phyloP scores from a whole-genome alignment of 2,888 invertebrate genomes.

The Standfussiana lucernea region DNA sequence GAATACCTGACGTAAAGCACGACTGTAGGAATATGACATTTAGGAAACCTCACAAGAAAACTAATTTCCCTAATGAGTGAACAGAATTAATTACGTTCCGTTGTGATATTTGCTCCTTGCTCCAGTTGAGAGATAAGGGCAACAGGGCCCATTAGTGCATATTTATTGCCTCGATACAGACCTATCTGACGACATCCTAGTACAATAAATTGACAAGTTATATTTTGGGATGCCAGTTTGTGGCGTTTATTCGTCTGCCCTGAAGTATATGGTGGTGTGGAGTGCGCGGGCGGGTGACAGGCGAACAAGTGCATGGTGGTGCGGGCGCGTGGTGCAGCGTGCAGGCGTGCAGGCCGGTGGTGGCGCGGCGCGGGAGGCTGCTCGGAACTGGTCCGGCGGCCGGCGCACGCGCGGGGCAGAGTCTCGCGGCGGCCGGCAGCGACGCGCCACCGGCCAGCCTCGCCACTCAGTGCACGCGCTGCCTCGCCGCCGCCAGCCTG shows the following conservation, averaged over 20 bases:
- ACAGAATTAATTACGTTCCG: constrained; percentile 51
- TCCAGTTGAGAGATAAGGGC: constrained; percentile 58
- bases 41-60: constrained; percentile 39
- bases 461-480: constrained; percentile 87
- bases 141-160: constrained; percentile 64
- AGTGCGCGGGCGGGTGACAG: constrained; percentile 40
- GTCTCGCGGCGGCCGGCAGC: constrained; percentile 78
- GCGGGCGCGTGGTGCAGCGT: constrained; percentile 38
- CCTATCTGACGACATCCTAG: constrained; percentile 60
- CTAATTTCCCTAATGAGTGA: constrained; percentile 55
- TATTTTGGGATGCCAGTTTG: constrained; percentile 52
- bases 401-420: constrained; percentile 87
- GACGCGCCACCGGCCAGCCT: constrained; percentile 77
- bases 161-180: constrained; percentile 65
- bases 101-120: constrained; percentile 58
- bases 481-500: constrained; percentile 86
- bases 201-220: constrained; percentile 61
- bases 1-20: constrained; percentile 29
- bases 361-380: constrained; percentile 80
- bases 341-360: constrained; percentile 45
- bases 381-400: constrained; percentile 87
- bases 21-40: constrained; percentile 41
- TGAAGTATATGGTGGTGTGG: constrained; percentile 26
- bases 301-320: constrained; percentile 60
- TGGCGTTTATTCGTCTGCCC: constrained; percentile 11